Conservation (phyloP, 2,797 vertebrate genomes). For the Cetoscarus ocellatus region DNA sequence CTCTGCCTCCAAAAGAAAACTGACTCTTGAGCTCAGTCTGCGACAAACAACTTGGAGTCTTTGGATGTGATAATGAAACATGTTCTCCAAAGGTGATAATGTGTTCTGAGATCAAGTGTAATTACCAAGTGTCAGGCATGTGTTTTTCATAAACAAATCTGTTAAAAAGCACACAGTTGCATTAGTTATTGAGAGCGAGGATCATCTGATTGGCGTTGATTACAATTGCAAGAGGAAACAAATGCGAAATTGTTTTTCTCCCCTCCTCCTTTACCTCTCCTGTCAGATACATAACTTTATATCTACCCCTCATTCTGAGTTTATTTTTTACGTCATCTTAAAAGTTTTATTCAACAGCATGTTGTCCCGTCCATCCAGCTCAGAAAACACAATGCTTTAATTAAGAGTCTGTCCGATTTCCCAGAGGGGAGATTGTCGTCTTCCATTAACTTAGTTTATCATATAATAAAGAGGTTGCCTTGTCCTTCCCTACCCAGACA, state of each 20-base stretch:
- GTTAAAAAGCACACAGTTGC: slow-evolving; percentile 38
- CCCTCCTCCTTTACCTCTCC: not conserved
- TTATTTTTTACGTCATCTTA: slow-evolving; percentile 19
- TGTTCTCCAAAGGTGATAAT: slow-evolving; percentile 63
- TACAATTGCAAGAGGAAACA: slow-evolving; percentile 35
- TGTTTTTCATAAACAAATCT: slow-evolving; percentile 70
- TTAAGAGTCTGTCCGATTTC: slow-evolving; percentile 83
- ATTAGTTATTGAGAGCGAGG: slow-evolving; percentile 40
- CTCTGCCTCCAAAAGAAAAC: slow-evolving; percentile 19
- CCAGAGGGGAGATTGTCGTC: slow-evolving; percentile 82
- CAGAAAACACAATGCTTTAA: slow-evolving; percentile 82
- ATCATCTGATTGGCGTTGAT: slow-evolving; percentile 46
- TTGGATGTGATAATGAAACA: slow-evolving; percentile 69
- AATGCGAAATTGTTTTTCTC: slow-evolving; percentile 4
- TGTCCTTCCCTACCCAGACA: slow-evolving; percentile 87
- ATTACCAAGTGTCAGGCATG: slow-evolving; percentile 60
- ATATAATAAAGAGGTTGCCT: slow-evolving; percentile 86
- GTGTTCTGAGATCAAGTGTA: slow-evolving; percentile 43
- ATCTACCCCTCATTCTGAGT: not conserved
- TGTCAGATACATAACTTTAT: slow-evolving; percentile 15
- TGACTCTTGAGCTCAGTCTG: slow-evolving; percentile 23
- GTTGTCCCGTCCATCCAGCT: slow-evolving; percentile 46
- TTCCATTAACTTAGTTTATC: slow-evolving; percentile 87
- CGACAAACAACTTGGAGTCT: slow-evolving; percentile 40
- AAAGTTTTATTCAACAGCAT: slow-evolving; percentile 56